Base-by-base conservation (phyloP, 2,113 vertebrate genomes). In the Ciconia boyciana region DNA sequence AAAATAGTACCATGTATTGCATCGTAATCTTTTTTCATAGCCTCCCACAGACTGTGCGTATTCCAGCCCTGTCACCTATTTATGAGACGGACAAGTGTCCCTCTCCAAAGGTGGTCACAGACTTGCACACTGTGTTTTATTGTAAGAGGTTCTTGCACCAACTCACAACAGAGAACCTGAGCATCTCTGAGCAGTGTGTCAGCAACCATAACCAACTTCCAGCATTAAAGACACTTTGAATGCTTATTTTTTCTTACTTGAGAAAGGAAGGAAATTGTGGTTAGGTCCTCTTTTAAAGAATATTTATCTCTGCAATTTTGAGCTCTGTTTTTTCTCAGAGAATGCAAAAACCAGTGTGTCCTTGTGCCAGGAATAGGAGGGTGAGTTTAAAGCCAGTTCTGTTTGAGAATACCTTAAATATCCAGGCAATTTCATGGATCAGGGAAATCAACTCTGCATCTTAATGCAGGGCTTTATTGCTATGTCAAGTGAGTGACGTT, bases 361-460 rank as follows among this genome's bases (percentile, higher is more conserved):
- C 74, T 87, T 93, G 58, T 89, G 62, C 46, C 60, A 62, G 46
- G 22, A 91, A 43, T 22, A 39, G 78, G 89, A 89, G 89, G 36
- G n/a, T 83, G 69, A 68, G 48, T 60, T 92, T 89, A 36, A 2
- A 44, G 78, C 65, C 48, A 5, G 22, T 93, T 90, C 58, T 89
- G 14, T 85, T 72, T 93, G 71, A 88, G 58, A 94, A 85, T 58
- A 60, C 68, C 62, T 96, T 91, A 95, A 97, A 90, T 95, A 95
- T 93, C 82, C 78, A 94, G 64, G 82, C 79, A 95, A 96, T 94
- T 96, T 95, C 93, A 94, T 97, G 96, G 96, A 96, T 94, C 93
- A 93, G 75, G 78, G 61, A 95, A 94, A 94, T 95, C 97, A 88
- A 69, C 52, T 87, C 94, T 90, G 90, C 86, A 93, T 96, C 89